phyloP scores from a whole-genome alignment of 2,888 invertebrate genomes.

The Gandaritis pyraliata region DNA sequence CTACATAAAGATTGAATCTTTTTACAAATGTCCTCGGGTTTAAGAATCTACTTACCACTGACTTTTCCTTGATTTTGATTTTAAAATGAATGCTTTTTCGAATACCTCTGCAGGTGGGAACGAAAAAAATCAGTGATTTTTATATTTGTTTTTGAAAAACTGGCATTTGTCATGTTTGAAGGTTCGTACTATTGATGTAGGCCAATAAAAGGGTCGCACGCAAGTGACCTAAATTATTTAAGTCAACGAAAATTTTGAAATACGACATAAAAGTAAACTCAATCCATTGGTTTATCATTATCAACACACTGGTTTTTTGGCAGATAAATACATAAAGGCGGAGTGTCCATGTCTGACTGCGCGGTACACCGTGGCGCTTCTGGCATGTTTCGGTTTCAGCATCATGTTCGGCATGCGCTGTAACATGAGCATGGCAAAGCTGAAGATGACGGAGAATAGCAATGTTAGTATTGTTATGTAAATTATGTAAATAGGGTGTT shows the following conservation, averaged over 20 bases:
- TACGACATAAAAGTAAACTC: not conserved
- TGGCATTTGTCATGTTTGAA: no score
- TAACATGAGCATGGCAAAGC: conserved; percentile 99
- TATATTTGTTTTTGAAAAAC: no score
- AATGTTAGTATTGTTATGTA: conserved; percentile 56
- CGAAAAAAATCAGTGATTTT: no score
- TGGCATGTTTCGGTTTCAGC: conserved; percentile 95
- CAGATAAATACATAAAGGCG: conserved; percentile 93
- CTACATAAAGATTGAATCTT: no score
- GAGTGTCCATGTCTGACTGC: conserved; percentile 94
- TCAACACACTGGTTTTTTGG: not conserved
- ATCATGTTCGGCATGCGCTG: conserved; percentile 99
- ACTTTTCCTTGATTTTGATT: not conserved
- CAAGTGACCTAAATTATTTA: no score
- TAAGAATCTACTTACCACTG: not conserved
- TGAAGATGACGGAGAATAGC: conserved; percentile 88
- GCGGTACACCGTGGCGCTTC: conserved; percentile 93
- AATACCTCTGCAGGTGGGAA: no score
- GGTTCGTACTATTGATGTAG: no score
- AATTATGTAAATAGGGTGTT: no score
- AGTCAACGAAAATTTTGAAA: no score
- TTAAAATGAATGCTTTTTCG: no score
- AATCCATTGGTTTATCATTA: not conserved
- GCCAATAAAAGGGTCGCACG: no score
- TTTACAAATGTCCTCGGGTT: no score